Evolutionary conservation across 2,888 invertebrate species (phyloP).

Genomic region (Muschampia plurimacula): DNA sequence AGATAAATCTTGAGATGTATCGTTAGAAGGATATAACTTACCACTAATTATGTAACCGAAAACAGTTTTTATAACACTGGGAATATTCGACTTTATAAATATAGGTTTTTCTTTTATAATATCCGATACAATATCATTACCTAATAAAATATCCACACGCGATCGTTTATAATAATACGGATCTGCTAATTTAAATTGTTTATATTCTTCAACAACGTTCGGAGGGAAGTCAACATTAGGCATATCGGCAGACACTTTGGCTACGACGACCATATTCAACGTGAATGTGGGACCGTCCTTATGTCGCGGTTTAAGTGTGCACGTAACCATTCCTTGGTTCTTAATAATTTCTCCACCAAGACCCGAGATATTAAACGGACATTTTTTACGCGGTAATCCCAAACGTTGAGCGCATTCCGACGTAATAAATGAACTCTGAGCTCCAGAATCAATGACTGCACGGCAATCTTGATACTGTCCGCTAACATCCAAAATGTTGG

Average conservation of each 20-base stretch:
- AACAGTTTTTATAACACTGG: conserved; percentile 8
- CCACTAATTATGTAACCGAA: background rate
- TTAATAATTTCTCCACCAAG: conserved; percentile 1
- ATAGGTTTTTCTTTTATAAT: conserved; percentile 1
- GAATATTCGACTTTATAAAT: conserved; percentile 4
- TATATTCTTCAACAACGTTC: background rate
- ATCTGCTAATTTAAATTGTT: conserved; percentile 1
- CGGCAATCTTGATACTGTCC: conserved; percentile 6
- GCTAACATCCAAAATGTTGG: conserved; percentile 2
- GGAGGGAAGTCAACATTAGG: background rate
- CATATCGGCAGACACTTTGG: background rate
- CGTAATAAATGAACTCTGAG: conserved; percentile 6
- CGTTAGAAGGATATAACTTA: background rate
- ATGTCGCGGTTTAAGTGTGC: background rate
- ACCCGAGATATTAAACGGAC: background rate
- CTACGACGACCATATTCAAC: conserved; percentile 9
- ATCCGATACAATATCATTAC: background rate
- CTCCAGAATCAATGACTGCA: conserved; percentile 4
- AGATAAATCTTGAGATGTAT: background rate
- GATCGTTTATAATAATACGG: background rate
- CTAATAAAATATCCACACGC: conserved; percentile 3
- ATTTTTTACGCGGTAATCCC: conserved; percentile 8
- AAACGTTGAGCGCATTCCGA: conserved; percentile 7
- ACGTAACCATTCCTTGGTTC: background rate
- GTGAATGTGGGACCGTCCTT: conserved; percentile 2